phyloP scores from a whole-genome alignment of 2,888 invertebrate genomes.

The Dendrolimus houi region DNA sequence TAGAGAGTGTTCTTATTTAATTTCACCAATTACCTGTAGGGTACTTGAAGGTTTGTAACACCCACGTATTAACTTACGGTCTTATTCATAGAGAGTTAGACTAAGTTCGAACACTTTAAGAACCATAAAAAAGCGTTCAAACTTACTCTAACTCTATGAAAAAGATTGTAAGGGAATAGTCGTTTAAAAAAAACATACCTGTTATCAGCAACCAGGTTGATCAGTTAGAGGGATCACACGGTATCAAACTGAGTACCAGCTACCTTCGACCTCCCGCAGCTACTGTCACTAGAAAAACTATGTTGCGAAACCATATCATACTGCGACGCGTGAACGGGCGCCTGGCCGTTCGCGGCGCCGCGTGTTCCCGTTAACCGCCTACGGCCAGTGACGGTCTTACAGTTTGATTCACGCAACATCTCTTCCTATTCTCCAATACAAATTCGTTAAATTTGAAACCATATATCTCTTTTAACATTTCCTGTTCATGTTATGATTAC shows the following conservation, averaged over 20 bases:
- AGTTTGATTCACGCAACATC: conserved; percentile 21
- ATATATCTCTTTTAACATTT: not conserved
- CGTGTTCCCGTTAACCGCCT: conserved; percentile 53
- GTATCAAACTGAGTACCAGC: not conserved
- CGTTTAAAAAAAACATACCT: too few relatives aligned
- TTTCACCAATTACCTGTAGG: too few relatives aligned
- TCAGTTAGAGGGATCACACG: too few relatives aligned
- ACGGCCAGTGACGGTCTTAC: conserved; percentile 31
- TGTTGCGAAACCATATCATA: conserved; percentile 31
- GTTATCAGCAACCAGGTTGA: too few relatives aligned
- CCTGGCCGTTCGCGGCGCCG: conserved; percentile 28
- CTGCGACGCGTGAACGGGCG: conserved; percentile 21
- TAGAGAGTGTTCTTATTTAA: too few relatives aligned
- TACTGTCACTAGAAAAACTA: conserved; percentile 1
- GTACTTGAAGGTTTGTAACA: too few relatives aligned
- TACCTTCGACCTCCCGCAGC: not conserved
- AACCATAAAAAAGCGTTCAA: too few relatives aligned
- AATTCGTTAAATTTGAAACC: conserved; percentile 18
- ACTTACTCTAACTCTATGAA: too few relatives aligned
- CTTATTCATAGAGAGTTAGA: too few relatives aligned
- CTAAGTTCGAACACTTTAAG: too few relatives aligned
- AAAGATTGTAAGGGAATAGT: too few relatives aligned
- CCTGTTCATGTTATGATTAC: not conserved
- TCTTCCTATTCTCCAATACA: conserved; percentile 32
- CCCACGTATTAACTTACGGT: too few relatives aligned